These are phyloP conservation scores for Geotrupes spiniger DNA, from an alignment of 2,888 invertebrate genomes.

Conservation along the genomic window DNA sequence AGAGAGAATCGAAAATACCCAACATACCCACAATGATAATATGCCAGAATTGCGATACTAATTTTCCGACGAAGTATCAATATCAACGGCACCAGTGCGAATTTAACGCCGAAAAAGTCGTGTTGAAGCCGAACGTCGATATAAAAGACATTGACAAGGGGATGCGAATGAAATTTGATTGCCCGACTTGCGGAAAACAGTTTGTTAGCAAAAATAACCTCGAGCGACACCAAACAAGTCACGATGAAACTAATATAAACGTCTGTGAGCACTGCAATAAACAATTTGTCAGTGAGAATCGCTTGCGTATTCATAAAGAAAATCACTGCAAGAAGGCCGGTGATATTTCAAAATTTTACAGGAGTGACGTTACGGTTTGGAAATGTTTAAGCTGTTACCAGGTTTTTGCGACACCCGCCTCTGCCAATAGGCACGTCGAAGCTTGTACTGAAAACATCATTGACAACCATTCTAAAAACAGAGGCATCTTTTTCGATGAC, in stretches of 20 bases:
- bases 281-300: conserved; percentile 49
- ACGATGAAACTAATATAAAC: conserved; percentile 44
- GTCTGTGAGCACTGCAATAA: conserved; percentile 49
- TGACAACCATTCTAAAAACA: conserved; percentile 9
- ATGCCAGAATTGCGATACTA: conserved; percentile 50
- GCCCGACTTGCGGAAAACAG: conserved; percentile 45
- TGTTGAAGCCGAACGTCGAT: conserved; percentile 45
- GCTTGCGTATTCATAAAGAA: conserved; percentile 49
- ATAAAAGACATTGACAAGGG: conserved; percentile 43
- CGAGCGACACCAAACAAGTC: conserved; percentile 45
- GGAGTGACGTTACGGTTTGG: conserved; percentile 50
- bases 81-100: conserved; percentile 51
- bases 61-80: conserved; percentile 50
- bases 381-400: conserved; percentile 48
- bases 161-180: conserved; percentile 44
- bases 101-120: conserved; percentile 48
- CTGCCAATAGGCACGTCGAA: conserved; percentile 40
- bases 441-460: conserved; percentile 36
- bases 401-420: conserved; percentile 44
- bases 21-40: conserved; percentile 41
- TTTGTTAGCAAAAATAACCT: conserved; percentile 49
- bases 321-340: conserved; percentile 50
- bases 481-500: conserved; percentile 5
- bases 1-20: conserved; percentile 32
- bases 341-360: conserved; percentile 49